Evolutionary conservation across 1,140 invertebrate genomes (phyloP).

Genomic region (Octopus sinensis): DNA sequence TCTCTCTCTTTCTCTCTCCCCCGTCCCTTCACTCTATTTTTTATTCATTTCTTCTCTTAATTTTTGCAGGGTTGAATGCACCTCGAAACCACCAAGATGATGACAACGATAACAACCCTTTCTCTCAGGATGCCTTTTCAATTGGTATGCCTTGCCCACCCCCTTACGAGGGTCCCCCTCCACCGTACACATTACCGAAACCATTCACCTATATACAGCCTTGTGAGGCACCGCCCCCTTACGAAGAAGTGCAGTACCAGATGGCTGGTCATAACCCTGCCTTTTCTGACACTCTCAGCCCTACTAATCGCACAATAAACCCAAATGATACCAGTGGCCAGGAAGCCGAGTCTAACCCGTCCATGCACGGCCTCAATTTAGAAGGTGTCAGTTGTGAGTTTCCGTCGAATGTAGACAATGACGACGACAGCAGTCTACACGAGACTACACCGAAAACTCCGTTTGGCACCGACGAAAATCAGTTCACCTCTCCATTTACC

Average conservation of each 20-base stretch:
- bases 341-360: neutral
- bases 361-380: neutral
- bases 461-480: neutral
- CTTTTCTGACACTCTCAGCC: slow-evolving; percentile 4
- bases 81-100: slow-evolving; percentile 16
- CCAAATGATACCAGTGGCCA: slow-evolving; percentile 8
- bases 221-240: slow-evolving; percentile 49
- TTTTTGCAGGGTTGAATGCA: slow-evolving; percentile 19
- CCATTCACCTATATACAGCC: slow-evolving; percentile 35
- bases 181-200: slow-evolving; percentile 54
- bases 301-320: slow-evolving; percentile 13
- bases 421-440: neutral
- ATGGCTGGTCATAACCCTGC: slow-evolving; percentile 18
- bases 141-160: slow-evolving; percentile 50
- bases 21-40: neutral
- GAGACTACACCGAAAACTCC: slow-evolving; percentile 6
- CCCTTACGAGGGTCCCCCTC: slow-evolving; percentile 53
- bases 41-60: neutral
- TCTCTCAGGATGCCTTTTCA: slow-evolving; percentile 38
- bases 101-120: slow-evolving; percentile 22
- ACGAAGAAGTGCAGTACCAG: slow-evolving; percentile 40
- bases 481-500: neutral
- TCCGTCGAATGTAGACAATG: neutral
- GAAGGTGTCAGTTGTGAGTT: neutral
- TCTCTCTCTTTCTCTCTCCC: slow-evolving; percentile 3